These are phyloP conservation scores for Vulpes lagopus DNA, from an alignment of 2,113 vertebrate genomes.

Conservation along the genomic window DNA sequence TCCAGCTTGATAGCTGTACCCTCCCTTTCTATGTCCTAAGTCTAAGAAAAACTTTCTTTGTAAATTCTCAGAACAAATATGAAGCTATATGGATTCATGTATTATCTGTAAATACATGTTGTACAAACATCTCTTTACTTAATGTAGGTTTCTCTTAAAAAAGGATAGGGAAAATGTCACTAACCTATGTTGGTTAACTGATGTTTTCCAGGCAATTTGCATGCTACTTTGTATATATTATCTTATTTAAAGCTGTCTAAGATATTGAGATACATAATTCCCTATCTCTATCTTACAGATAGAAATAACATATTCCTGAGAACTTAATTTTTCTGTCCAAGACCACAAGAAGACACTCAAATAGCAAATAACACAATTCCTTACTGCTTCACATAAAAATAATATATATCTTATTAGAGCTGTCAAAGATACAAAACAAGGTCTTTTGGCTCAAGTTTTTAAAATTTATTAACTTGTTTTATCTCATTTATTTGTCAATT, in stretches of 20 bases:
- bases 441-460: background rate
- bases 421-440: background rate
- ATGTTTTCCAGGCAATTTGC: background rate
- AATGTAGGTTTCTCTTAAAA: background rate
- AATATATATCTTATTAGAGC: conserved; percentile 29
- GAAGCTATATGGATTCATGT: background rate
- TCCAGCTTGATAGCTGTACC: background rate
- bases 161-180: background rate
- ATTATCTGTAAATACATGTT: background rate
- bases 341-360: conserved; percentile 1
- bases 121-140: background rate
- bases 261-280: background rate
- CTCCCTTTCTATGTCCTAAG: background rate
- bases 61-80: conserved; percentile 12
- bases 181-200: background rate
- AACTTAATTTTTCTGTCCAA: conserved; percentile 33
- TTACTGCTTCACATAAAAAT: background rate
- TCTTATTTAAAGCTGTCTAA: background rate
- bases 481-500: background rate
- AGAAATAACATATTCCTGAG: background rate
- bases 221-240: background rate
- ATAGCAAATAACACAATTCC: conserved; percentile 43
- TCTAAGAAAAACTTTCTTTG: background rate
- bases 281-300: conserved; percentile 15
- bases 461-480: background rate